phyloP scores from a whole-genome alignment of 2,113 vertebrate species.

The Onychostruthus taczanowskii region DNA sequence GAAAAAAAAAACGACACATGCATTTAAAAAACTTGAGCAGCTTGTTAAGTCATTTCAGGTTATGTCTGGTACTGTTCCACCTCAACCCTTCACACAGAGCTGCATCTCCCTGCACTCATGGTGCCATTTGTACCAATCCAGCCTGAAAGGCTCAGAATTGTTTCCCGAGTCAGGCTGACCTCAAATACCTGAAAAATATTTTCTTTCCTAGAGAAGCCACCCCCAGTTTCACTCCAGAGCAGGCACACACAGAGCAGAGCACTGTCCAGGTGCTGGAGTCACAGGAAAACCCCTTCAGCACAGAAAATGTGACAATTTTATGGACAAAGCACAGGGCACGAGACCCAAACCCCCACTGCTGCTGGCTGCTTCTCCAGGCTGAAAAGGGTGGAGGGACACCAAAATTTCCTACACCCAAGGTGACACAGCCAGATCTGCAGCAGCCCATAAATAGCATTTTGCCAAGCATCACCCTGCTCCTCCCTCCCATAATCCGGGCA shows the following conservation, averaged over 20 bases:
- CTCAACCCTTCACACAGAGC: not conserved
- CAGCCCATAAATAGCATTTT: not conserved
- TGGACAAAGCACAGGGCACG: not conserved
- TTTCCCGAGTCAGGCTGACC: not conserved
- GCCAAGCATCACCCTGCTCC: not conserved
- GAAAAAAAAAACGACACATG: not conserved
- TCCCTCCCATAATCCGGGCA: not conserved
- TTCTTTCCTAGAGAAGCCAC: not conserved
- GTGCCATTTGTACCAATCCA: not conserved
- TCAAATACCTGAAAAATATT: not conserved
- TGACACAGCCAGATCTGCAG: not conserved
- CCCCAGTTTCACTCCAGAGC: not conserved
- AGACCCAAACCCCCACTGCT: not conserved
- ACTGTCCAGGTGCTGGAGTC: not conserved
- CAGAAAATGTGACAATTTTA: not conserved
- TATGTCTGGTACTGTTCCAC: conserved; percentile 15
- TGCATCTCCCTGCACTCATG: not conserved
- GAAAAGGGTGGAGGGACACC: not conserved
- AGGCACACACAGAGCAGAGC: not conserved
- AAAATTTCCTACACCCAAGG: not conserved
- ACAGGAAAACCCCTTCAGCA: not conserved
- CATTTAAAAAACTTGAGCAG: conserved; percentile 38
- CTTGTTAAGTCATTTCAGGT: conserved; percentile 59
- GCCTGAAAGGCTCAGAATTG: not conserved
- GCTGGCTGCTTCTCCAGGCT: not conserved